Base-by-base conservation (phyloP, 2,888 invertebrate genomes). In the Heteropelma amictum region DNA sequence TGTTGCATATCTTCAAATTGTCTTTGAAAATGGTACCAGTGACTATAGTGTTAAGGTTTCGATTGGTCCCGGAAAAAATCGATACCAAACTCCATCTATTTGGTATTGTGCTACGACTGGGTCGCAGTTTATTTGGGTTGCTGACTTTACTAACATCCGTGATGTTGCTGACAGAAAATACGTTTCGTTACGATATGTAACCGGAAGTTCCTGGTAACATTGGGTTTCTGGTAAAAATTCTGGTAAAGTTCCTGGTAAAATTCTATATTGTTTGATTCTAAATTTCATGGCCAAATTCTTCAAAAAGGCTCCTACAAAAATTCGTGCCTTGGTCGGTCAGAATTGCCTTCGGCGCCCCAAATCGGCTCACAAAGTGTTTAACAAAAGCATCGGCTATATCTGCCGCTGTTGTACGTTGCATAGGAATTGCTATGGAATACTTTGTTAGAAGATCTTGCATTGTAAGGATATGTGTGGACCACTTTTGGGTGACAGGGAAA, bases 391-490 rank as follows among this genome's bases (percentile, higher is more conserved):
- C 51, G 0, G 63, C 61, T 5, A 77, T 53, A 14, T 70, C 45
- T 1, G 7, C 10, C 0, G 72, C 53, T n/a, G 51, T 35, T n/a
- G 38, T 35, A 1, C 28, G 33, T 12, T 45, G 6, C 19, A 69
- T 8, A 1, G 76, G 56, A 0, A 72, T 45, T 4, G 65, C 72
- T 17, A 72, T 2, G 0, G 60, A 58, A 47, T 70, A 71, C 45
- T 74, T 74, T 1, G 77, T 74, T 3, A 74, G 38, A 1, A 68
- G 12, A 7, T 72, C 69, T 17, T 76, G 72, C 4, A 76, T 76
- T 1, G 69, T 77, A 4, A 74, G 14, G 17, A 77, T 72, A 21
- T 78, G 77, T n/a, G 63, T 58, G 26, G 78, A 80, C 2, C 72
- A 72, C 8, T 19, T 42, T 12, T 35, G 28, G 1, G 77, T 76